Conservation (phyloP, 2,113 vertebrate species). For the Trinectes maculatus region DNA sequence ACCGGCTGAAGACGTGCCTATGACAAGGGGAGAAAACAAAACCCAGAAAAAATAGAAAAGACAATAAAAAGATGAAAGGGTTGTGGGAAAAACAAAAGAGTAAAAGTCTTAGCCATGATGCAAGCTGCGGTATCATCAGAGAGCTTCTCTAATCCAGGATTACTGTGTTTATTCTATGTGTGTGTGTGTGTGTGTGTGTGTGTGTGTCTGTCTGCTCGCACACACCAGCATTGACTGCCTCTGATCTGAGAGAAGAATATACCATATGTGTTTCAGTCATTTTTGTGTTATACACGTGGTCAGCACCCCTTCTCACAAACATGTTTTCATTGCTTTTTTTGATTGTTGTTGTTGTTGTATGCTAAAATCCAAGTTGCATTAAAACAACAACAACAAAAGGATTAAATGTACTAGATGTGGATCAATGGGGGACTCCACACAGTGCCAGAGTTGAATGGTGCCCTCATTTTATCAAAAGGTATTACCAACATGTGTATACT, state of each 20-base stretch:
- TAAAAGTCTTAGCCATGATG: conserved; percentile 73
- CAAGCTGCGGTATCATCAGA: conserved; percentile 68
- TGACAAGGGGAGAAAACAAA: conserved; percentile 57
- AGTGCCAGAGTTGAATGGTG: conserved; percentile 4
- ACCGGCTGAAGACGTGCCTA: conserved; percentile 36
- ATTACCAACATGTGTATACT: background rate
- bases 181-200: conserved; percentile 15
- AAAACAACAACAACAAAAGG: conserved; percentile 62
- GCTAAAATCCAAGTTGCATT: conserved; percentile 22
- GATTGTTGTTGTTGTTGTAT: conserved; percentile 9
- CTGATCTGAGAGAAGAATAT: conserved; percentile 45
- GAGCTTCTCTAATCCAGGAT: conserved; percentile 77
- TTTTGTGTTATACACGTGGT: conserved; percentile 27
- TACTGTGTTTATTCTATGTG: conserved; percentile 68
- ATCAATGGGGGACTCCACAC: conserved; percentile 31
- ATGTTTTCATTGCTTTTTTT: conserved; percentile 59
- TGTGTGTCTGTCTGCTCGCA: conserved; percentile 14
- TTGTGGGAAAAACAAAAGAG: conserved; percentile 64
- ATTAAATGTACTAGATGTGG: conserved; percentile 46
- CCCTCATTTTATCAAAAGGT: conserved; percentile 19
- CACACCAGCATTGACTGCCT: conserved; percentile 27
- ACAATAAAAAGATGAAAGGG: conserved; percentile 70
- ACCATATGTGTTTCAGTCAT: conserved; percentile 64
- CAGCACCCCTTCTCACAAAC: conserved; percentile 53
- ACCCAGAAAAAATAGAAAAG: conserved; percentile 38